A percentile compares a stretch with the other conserved stretches of the same genome.
Conservation (phyloP, 2,888 invertebrate species). For the Noctua pronuba region DNA sequence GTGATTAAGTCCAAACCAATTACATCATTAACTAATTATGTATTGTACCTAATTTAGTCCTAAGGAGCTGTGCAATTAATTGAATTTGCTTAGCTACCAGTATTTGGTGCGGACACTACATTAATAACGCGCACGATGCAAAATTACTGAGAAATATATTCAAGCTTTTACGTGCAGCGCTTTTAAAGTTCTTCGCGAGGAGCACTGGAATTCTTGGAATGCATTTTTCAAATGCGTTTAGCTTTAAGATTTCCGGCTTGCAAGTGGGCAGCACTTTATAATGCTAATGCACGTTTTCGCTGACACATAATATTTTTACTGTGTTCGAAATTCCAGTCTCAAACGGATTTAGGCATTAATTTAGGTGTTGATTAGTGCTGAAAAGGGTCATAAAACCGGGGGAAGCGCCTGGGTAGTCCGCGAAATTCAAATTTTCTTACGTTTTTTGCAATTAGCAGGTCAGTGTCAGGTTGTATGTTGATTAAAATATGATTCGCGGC, state of each 20-base stretch:
- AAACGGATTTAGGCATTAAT: too few species aligned
- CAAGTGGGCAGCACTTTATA: not conserved
- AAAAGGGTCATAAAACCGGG: too few species aligned
- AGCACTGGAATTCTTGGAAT: conserved; percentile 40
- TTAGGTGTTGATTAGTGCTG: too few species aligned
- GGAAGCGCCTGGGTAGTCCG: too few species aligned
- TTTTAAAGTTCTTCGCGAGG: conserved; percentile 34
- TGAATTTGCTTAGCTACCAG: conserved; percentile 1
- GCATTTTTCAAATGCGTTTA: conserved; percentile 37
- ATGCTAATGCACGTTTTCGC: not conserved
- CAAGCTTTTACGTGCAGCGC: conserved; percentile 48
- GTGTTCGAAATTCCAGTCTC: not conserved
- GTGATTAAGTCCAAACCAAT: not conserved
- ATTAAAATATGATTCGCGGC: too few species aligned
- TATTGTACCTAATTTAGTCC: not conserved
- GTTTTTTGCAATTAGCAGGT: too few species aligned
- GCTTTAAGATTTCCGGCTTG: conserved; percentile 38
- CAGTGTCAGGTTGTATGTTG: too few species aligned
- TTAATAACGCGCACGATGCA: conserved; percentile 25
- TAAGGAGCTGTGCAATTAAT: conserved; percentile 9
- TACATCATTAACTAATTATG: not conserved
- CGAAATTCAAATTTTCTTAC: too few species aligned
- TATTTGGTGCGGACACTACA: conserved; percentile 20
- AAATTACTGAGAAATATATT: conserved; percentile 50
- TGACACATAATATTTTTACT: not conserved